Conservation (phyloP, 2,113 vertebrate species). For the Piliocolobus tephrosceles region DNA sequence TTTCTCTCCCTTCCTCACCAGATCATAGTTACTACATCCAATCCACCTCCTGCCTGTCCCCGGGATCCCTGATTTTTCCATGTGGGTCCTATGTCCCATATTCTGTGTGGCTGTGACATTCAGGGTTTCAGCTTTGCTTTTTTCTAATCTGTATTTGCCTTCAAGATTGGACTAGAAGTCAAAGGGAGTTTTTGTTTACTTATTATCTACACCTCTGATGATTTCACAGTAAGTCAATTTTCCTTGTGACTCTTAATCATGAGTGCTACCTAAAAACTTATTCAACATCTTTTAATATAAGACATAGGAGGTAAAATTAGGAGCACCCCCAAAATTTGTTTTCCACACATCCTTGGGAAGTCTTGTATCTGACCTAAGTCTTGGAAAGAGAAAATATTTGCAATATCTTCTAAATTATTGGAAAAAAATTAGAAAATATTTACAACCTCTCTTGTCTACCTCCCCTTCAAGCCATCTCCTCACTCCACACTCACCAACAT, state of each 20-base stretch:
- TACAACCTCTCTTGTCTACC: neutral
- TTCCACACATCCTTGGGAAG: neutral
- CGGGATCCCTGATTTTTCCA: neutral
- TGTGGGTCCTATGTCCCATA: fast-evolving
- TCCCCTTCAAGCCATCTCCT: neutral
- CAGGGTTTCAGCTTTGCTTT: neutral
- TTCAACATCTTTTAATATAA: neutral
- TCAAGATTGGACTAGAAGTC: neutral
- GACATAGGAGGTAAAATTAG: neutral
- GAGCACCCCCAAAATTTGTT: neutral
- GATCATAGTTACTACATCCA: neutral
- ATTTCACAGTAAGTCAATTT: neutral
- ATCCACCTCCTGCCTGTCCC: neutral
- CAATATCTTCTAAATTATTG: neutral
- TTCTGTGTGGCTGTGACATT: fast-evolving
- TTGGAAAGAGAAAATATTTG: neutral
- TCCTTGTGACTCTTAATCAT: neutral
- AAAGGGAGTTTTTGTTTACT: neutral
- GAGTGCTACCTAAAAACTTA: neutral
- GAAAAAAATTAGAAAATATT: no score
- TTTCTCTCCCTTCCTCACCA: neutral
- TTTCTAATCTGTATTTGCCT: neutral
- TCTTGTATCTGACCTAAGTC: neutral
- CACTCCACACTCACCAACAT: neutral
- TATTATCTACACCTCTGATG: neutral